Evolutionary conservation across 2,888 invertebrate genomes (phyloP).

Genomic region (Acleris emargana): DNA sequence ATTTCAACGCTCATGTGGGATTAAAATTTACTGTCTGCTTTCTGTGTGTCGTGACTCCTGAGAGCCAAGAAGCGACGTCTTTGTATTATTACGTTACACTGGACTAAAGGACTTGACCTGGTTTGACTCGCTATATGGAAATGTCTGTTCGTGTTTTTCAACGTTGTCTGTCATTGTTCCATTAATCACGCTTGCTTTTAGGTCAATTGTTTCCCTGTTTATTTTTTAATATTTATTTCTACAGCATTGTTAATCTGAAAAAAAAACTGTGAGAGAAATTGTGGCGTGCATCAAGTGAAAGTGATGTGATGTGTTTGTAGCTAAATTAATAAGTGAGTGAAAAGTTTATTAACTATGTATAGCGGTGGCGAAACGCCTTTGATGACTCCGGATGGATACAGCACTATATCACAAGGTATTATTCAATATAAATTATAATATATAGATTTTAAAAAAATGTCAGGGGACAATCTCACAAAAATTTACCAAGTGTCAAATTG

Average conservation of each 20-base stretch:
- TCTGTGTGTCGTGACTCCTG: background rate
- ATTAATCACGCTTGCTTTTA: slow-evolving; percentile 15
- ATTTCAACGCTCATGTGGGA: background rate
- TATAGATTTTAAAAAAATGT: too few species aligned
- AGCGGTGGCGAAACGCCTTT: slow-evolving; percentile 71
- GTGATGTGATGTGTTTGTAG: slow-evolving; percentile 36
- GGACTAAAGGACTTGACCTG: slow-evolving; percentile 12
- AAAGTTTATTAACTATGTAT: slow-evolving; percentile 52
- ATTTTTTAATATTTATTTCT: background rate
- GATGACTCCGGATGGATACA: slow-evolving; percentile 79
- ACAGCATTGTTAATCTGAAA: background rate
- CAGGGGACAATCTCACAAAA: too few species aligned
- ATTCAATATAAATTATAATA: background rate
- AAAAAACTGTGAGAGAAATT: background rate
- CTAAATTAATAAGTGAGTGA: slow-evolving; percentile 32
- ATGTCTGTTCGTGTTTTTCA: background rate
- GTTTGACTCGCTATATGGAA: slow-evolving; percentile 6
- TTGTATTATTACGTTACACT: slow-evolving; percentile 9
- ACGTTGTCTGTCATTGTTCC: slow-evolving; percentile 10
- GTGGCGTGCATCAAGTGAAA: slow-evolving; percentile 5
- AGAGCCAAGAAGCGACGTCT: slow-evolving; percentile 14
- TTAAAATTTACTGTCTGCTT: background rate
- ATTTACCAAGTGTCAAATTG: too few species aligned
- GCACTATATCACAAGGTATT: slow-evolving; percentile 74
- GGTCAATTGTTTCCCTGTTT: slow-evolving; percentile 1